Base-by-base conservation (phyloP, 2,888 invertebrate species). In the Steinernema hermaphroditum region DNA sequence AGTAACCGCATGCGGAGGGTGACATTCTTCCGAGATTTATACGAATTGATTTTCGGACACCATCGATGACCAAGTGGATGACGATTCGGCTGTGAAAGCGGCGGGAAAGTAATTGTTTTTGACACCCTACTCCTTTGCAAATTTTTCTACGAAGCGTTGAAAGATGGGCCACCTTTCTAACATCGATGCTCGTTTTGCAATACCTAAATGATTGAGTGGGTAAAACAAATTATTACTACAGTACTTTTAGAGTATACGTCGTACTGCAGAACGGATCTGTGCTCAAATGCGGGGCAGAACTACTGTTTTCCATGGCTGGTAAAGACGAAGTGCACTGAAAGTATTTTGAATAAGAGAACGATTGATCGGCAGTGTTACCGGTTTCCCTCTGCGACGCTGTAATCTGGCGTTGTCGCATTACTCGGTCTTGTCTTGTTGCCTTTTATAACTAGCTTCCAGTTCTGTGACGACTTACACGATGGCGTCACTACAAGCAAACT, bases 371-470 rank as follows among this genome's bases (percentile, higher is more conserved):
- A 1, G 29, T 27, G 62, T 32, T 62, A 62, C 62, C 62, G 62
- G 62, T 62, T 62, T 62, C 62, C 62, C 27, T 29, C 62, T 14
- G 62, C 62, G 16, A 34, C 62, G 62, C n/a, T 62, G 62, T 62
- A 62, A 62, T 62, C 62, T 62, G 22, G 62, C 62, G 62, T 62
- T 24, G 29, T 62, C 62, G 29, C 62, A 8, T 62, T 29, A 62
- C 32, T 62, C 62, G 62, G 29, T 27, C 62, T 62, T 62, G 32
- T 32, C 62, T 62, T 62, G 62, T 62, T 62, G 62, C 62, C 62
- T 62, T 62, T 62, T 62, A 32, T 62, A 62, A 62, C 62, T 62
- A 62, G 62, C 62, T 62, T 62, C 32, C 62, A 8, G 27, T 27
- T 34, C 16, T 16, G 8, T 4, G 62, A 22, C 29, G 29, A 16